These are phyloP conservation scores for Vimba vimba DNA, from an alignment of 2,113 vertebrate genomes.

Conservation along the genomic window DNA sequence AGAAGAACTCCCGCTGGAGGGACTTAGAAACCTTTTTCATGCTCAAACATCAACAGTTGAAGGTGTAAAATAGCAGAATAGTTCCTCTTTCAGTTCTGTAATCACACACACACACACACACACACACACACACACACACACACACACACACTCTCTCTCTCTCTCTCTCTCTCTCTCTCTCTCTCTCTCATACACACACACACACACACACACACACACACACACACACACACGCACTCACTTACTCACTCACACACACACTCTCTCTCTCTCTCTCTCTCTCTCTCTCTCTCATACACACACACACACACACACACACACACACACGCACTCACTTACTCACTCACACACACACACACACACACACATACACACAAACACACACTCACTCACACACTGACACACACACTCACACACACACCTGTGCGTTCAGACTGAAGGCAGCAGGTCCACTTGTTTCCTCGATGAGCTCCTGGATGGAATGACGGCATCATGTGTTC, in stretches of 20 bases:
- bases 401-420: slow-evolving; percentile 60
- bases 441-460: slow-evolving; percentile 89
- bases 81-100: too few relatives aligned
- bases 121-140: slow-evolving; percentile 61
- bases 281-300: too few relatives aligned
- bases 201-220: not conserved
- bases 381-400: not conserved
- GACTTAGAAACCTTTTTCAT: too few relatives aligned
- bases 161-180: too few relatives aligned
- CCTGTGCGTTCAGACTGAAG: slow-evolving; percentile 78
- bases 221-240: slow-evolving; percentile 71
- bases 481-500: slow-evolving; percentile 80
- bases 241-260: slow-evolving; percentile 28
- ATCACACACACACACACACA: slow-evolving; percentile 65
- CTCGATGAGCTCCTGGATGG: slow-evolving; percentile 83
- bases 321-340: slow-evolving; percentile 31
- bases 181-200: too few relatives aligned
- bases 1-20: too few relatives aligned
- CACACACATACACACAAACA: slow-evolving; percentile 61
- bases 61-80: too few relatives aligned
- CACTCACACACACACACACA: slow-evolving; percentile 65
- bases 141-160: too few relatives aligned
- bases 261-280: too few relatives aligned
- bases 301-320: slow-evolving; percentile 71
- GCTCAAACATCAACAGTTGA: too few relatives aligned